Percentiles rank a stretch among this genome's conserved stretches.
These are phyloP conservation scores for Ctena decussata DNA, from an alignment of 2,888 invertebrate species.

Conservation along the genomic window DNA sequence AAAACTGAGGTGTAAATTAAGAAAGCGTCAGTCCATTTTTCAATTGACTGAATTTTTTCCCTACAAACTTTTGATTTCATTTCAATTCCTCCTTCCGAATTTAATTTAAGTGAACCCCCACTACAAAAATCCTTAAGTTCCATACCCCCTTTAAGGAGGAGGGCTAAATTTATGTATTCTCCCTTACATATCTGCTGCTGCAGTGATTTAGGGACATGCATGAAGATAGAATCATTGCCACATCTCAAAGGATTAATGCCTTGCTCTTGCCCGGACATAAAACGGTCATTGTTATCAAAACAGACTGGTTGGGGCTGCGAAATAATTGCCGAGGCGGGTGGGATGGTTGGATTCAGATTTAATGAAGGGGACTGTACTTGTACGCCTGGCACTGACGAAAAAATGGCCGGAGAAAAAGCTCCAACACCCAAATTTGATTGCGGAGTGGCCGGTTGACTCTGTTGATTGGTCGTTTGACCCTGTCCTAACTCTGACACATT, in stretches of 20 bases:
- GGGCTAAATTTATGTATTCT: too few species aligned
- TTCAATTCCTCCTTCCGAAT: slow-evolving; percentile 26
- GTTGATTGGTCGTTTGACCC: too few species aligned
- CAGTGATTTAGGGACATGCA: slow-evolving; percentile 25
- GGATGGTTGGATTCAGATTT: not conserved
- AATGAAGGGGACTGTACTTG: not conserved
- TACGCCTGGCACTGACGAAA: not conserved
- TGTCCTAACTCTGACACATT: too few species aligned
- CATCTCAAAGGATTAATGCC: not conserved
- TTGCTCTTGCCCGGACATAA: too few species aligned
- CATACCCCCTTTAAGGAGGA: too few species aligned
- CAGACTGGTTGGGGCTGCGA: not conserved
- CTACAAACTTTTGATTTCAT: slow-evolving; percentile 20
- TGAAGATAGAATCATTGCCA: slow-evolving; percentile 18
- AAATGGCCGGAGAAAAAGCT: too few species aligned
- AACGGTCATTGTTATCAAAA: not conserved
- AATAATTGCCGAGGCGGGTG: not conserved
- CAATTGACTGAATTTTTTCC: too few species aligned
- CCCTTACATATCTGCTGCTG: slow-evolving; percentile 19
- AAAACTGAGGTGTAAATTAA: slow-evolving; percentile 29
- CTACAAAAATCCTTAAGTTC: slow-evolving; percentile 25
- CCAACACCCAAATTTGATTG: too few species aligned
- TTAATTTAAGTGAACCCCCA: too few species aligned
- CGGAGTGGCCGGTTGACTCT: too few species aligned
- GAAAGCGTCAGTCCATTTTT: too few species aligned